Evolutionary conservation across 2,113 vertebrate species (phyloP), one percentile per base, ranked within the genome.

Genomic region (Sinocyclocheilus grahami): DNA sequence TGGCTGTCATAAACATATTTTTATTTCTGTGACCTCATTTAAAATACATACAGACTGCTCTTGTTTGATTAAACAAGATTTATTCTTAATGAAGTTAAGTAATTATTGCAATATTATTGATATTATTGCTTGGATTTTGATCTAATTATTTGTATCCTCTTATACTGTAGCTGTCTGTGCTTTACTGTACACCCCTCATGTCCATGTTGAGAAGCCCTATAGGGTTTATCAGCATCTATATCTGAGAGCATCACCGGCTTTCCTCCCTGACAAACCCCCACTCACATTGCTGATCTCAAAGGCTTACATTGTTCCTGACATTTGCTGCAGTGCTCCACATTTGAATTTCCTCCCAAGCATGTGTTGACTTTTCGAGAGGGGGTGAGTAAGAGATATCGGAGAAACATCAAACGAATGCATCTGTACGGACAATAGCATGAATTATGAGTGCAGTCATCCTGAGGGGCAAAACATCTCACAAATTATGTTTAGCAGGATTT

Each of bases 261-360:
- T 72, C 22, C 27, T 30, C 60, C 69, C 51, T 55, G 75, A 86
- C 63, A 63, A 78, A 62, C 84, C 87, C 86, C 71, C 86, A 24
- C 82, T 85, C 78, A 60, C 85, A 74, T 77, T 58, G 77, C 83
- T 51, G 79, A 78, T 55, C 78, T 90, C 86, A 86, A 89, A 86
- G 86, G 69, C 81, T 67, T 76, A 75, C 87, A 85, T 89, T 89
- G 88, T 89, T 83, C 74, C 83, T 90, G 89, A 89, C 90, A 88
- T 87, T 91, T 89, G 89, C 85, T 69, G 83, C 85, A 83, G 67
- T 82, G 86, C 78, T 85, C 65, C 81, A 75, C 86, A 87, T 88
- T 87, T 82, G 65, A 87, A 89, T 89, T 87, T 89, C 85, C 85
- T 90, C 89, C 83, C 85, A 84, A 88, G 88, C 90, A 79, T 74